phyloP scores from a whole-genome alignment of 2,888 invertebrate species.

The Meghimatium bilineatum region DNA sequence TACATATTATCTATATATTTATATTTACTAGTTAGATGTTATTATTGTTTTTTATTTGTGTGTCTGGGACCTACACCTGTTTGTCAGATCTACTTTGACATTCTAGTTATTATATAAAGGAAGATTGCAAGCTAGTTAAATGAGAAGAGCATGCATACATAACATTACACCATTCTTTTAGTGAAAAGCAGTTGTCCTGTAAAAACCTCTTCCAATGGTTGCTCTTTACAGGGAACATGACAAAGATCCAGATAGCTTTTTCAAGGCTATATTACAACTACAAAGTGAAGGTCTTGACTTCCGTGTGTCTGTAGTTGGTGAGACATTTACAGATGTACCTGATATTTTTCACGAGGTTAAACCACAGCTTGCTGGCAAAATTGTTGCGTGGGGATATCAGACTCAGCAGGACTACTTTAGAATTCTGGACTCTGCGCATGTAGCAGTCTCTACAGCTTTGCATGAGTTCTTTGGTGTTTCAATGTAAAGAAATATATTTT shows the following conservation, averaged over 20 bases:
- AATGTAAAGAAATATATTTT: slow-evolving; percentile 79
- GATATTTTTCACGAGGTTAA: slow-evolving; percentile 81
- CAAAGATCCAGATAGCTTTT: slow-evolving; percentile 84
- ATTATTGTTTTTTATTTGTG: too few species aligned
- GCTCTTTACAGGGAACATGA: slow-evolving; percentile 75
- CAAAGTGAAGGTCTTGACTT: slow-evolving; percentile 80
- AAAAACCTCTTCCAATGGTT: not conserved
- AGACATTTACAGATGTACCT: slow-evolving; percentile 82
- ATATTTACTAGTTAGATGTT: too few species aligned
- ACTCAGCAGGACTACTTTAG: slow-evolving; percentile 81
- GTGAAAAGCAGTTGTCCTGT: not conserved
- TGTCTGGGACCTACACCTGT: too few species aligned
- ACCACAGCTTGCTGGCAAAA: slow-evolving; percentile 73
- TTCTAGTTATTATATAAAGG: too few species aligned
- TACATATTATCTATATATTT: too few species aligned
- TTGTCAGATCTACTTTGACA: too few species aligned
- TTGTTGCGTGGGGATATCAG: slow-evolving; percentile 82
- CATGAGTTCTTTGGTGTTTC: slow-evolving; percentile 88
- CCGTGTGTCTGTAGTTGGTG: slow-evolving; percentile 81
- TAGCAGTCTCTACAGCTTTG: slow-evolving; percentile 85
- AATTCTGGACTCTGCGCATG: slow-evolving; percentile 81
- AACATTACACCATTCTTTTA: not conserved
- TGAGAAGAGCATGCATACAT: too few species aligned
- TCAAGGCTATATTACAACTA: slow-evolving; percentile 78
- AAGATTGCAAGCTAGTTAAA: too few species aligned